Conservation (phyloP, 2,888 invertebrate genomes). For the Chalcis sispes region DNA sequence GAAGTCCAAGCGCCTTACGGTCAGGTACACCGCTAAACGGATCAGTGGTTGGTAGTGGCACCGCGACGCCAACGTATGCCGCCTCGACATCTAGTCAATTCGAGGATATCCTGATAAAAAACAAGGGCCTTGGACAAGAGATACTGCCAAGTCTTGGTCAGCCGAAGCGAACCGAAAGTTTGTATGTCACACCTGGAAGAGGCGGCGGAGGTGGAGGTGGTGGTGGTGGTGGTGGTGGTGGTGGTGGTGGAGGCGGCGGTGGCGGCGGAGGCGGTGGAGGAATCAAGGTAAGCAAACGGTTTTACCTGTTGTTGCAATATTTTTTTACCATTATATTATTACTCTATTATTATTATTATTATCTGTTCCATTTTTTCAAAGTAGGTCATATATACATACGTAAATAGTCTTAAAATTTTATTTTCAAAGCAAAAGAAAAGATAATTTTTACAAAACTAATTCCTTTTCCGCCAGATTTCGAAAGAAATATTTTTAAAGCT, state of each 20-base stretch:
- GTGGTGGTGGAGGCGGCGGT: slow-evolving; percentile 71
- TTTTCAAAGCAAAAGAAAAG: neutral
- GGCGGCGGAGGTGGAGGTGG: slow-evolving; percentile 61
- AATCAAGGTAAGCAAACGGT: slow-evolving; percentile 57
- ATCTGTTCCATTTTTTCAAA: neutral
- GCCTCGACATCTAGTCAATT: slow-evolving; percentile 80
- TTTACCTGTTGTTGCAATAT: neutral
- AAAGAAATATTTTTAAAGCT: slow-evolving; percentile 24
- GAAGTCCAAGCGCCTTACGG: slow-evolving; percentile 78
- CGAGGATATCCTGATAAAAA: slow-evolving; percentile 88
- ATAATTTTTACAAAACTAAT: neutral
- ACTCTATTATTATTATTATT: neutral
- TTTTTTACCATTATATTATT: slow-evolving; percentile 2
- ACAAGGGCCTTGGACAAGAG: slow-evolving; percentile 90
- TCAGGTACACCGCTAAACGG: slow-evolving; percentile 73
- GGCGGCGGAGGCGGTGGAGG: slow-evolving; percentile 71
- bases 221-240: slow-evolving; percentile 64
- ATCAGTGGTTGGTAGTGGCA: slow-evolving; percentile 77
- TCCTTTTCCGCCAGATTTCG: slow-evolving; percentile 17
- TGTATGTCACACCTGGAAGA: slow-evolving; percentile 80
- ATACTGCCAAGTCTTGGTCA: slow-evolving; percentile 91
- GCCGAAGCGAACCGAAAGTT: slow-evolving; percentile 93
- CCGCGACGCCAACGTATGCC: slow-evolving; percentile 78
- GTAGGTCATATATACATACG: neutral
- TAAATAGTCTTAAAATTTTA: neutral